phyloP scores from a whole-genome alignment of 2,113 vertebrate species.

The Gobio gobio region DNA sequence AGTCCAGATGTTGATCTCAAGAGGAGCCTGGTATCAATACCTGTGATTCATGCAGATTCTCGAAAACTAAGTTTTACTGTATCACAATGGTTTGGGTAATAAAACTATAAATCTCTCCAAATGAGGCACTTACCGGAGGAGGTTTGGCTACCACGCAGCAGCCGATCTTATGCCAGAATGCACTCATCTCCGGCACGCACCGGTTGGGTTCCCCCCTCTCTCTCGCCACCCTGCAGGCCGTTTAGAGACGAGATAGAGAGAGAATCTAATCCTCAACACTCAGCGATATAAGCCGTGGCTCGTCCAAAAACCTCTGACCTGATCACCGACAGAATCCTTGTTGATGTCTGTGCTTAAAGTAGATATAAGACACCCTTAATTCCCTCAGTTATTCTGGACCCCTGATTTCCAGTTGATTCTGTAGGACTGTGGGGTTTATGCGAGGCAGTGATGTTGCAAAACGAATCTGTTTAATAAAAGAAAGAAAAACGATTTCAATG shows the following conservation, averaged over 20 bases:
- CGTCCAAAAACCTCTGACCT: not conserved
- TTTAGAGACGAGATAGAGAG: slow-evolving; percentile 13
- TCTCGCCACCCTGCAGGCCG: slow-evolving; percentile 69
- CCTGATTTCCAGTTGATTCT: slow-evolving; percentile 17
- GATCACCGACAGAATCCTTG: not conserved
- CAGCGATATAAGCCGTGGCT: not conserved
- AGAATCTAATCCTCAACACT: slow-evolving; percentile 14
- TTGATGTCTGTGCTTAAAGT: not conserved
- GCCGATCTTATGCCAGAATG: slow-evolving; percentile 95
- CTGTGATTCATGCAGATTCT: slow-evolving; percentile 1
- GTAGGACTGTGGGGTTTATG: not conserved
- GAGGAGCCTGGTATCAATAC: not conserved
- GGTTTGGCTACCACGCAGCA: slow-evolving; percentile 92
- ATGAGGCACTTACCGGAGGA: slow-evolving; percentile 81
- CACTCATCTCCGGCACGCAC: slow-evolving; percentile 81
- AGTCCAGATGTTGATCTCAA: slow-evolving; percentile 34
- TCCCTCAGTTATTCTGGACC: not conserved
- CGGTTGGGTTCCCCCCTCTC: slow-evolving; percentile 54
- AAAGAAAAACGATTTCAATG: not conserved
- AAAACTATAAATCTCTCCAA: not conserved
- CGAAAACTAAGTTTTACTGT: not conserved
- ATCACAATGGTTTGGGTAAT: not conserved
- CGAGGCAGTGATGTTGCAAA: not conserved
- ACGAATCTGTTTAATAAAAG: slow-evolving; percentile 15
- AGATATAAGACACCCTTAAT: slow-evolving; percentile 10